phyloP scores from a whole-genome alignment of 2,888 invertebrate genomes.

The Eremobia ochroleuca region DNA sequence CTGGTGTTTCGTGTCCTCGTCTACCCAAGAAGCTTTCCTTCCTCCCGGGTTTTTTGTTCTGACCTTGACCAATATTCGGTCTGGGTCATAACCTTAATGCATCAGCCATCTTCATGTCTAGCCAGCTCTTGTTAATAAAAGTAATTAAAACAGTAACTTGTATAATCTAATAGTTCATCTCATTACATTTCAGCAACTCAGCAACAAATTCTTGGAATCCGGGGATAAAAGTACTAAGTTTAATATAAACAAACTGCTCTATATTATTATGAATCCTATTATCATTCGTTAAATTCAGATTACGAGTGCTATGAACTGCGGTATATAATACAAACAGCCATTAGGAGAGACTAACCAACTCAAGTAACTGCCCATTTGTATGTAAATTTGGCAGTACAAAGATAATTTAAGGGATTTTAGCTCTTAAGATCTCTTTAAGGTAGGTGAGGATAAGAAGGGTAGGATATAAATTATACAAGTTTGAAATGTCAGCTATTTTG shows the following conservation, averaged over 20 bases:
- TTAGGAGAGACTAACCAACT: constrained; percentile 79
- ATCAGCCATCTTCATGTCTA: not conserved
- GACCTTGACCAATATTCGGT: not conserved
- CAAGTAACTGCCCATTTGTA: constrained; percentile 85
- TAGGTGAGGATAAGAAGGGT: constrained; percentile 48
- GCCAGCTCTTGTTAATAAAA: not conserved
- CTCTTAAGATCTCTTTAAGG: constrained; percentile 71
- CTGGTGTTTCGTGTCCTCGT: not conserved
- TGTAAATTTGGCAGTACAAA: constrained; percentile 82
- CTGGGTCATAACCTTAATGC: not conserved
- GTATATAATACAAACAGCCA: constrained; percentile 81
- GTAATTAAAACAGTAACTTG: constrained; percentile 14
- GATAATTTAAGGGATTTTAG: constrained; percentile 80
- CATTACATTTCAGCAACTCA: constrained; percentile 2
- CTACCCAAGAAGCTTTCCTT: not conserved
- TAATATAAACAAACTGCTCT: constrained; percentile 52
- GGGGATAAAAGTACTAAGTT: constrained; percentile 31
- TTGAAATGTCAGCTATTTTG: constrained; percentile 39
- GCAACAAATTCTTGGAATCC: constrained; percentile 9
- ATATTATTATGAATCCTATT: constrained; percentile 64
- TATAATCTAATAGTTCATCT: constrained; percentile 6
- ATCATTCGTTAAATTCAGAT: constrained; percentile 73
- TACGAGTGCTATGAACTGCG: constrained; percentile 69
- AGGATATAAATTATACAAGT: constrained; percentile 56
- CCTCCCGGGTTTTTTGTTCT: fast-evolving